A percentile compares a stretch with the other conserved stretches of the same genome.
Conservation (phyloP, 1,140 invertebrate genomes). For the Physella acuta region DNA sequence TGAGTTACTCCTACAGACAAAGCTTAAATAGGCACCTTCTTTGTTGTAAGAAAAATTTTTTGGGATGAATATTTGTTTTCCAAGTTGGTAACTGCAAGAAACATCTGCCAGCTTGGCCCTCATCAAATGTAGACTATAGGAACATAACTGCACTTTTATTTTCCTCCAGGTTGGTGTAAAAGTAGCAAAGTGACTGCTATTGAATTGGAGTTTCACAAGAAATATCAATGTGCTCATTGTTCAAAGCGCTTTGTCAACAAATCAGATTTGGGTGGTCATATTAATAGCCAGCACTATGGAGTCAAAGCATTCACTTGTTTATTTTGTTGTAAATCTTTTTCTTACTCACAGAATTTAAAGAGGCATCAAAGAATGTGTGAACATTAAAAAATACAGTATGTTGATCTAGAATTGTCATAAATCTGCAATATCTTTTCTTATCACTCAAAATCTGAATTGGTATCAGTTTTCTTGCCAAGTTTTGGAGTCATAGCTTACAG, state of each 20-base stretch:
- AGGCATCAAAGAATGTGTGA: constrained; percentile 17
- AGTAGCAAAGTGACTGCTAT: neutral
- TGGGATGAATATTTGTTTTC: neutral
- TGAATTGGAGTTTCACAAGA: constrained; percentile 12
- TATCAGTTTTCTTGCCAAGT: too few relatives aligned
- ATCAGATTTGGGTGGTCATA: constrained; percentile 24
- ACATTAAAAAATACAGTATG: neutral
- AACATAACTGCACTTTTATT: neutral
- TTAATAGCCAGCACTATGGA: constrained; percentile 28
- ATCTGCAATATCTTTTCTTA: too few relatives aligned
- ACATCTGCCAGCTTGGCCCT: neutral
- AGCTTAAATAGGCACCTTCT: constrained; percentile 20
- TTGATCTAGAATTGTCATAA: neutral
- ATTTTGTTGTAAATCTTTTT: constrained; percentile 23
- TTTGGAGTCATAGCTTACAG: too few relatives aligned
- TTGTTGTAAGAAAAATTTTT: constrained; percentile 6
- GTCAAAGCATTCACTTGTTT: constrained; percentile 28
- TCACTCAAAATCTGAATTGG: too few relatives aligned
- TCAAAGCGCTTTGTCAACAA: constrained; percentile 20
- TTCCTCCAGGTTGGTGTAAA: neutral
- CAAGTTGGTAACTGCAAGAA: neutral
- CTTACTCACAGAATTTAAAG: constrained; percentile 24
- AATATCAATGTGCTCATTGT: constrained; percentile 20
- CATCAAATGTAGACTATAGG: neutral
- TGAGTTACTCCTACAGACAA: constrained; percentile 19